Conservation (phyloP, 2,797 vertebrate genomes). For the Gadopsis bispinosus region DNA sequence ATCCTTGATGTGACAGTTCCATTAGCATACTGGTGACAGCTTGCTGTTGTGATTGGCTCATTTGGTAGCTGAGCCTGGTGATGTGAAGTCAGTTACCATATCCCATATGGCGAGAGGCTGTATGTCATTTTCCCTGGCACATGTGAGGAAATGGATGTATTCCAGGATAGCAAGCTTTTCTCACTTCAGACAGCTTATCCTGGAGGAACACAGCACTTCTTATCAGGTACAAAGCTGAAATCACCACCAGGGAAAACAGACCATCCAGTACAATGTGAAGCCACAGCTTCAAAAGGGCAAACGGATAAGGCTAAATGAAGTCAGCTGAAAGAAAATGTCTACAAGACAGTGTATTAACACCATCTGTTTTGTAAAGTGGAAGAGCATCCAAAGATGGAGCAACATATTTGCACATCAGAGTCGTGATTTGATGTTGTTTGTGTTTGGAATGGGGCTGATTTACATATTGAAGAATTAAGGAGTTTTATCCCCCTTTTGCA, state of each 20-base stretch:
- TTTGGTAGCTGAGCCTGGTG: slow-evolving; percentile 26
- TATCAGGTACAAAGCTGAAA: slow-evolving; percentile 73
- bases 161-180: slow-evolving; percentile 63
- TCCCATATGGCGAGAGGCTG: slow-evolving; percentile 16
- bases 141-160: slow-evolving; percentile 55
- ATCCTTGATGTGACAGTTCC: slow-evolving; percentile 40
- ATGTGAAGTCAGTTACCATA: slow-evolving; percentile 31
- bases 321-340: slow-evolving; percentile 27
- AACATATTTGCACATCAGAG: slow-evolving; percentile 41
- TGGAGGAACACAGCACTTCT: slow-evolving; percentile 67
- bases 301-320: slow-evolving; percentile 60
- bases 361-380: slow-evolving; percentile 23
- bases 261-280: slow-evolving; percentile 52
- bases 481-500: not conserved
- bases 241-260: slow-evolving; percentile 70
- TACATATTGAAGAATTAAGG: not conserved
- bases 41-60: slow-evolving; percentile 38
- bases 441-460: slow-evolving; percentile 18
- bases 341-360: slow-evolving; percentile 26
- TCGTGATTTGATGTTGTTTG: slow-evolving; percentile 13
- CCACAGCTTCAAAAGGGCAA: slow-evolving; percentile 67
- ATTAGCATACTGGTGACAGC: slow-evolving; percentile 35
- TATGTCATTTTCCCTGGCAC: slow-evolving; percentile 27
- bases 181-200: slow-evolving; percentile 72
- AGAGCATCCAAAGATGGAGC: slow-evolving; percentile 17